These are phyloP conservation scores for Pyxicephalus adspersus DNA, from an alignment of 2,113 vertebrate species.

Conservation along the genomic window DNA sequence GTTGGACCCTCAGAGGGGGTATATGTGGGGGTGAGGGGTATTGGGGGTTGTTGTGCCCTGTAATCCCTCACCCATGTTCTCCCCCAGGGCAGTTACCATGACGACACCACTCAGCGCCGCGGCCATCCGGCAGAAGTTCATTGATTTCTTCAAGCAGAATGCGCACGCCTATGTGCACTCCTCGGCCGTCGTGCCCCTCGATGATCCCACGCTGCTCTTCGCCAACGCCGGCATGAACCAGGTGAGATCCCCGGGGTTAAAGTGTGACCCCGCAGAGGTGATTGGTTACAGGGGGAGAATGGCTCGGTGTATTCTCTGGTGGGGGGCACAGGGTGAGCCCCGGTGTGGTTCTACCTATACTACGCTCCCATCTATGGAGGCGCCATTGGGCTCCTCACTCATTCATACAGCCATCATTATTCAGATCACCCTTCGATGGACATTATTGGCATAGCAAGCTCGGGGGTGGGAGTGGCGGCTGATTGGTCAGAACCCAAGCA, in stretches of 20 bases:
- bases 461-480: no score
- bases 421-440: no score
- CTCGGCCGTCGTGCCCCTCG: constrained; percentile 87
- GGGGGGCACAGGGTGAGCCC: no score
- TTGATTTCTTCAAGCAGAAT: constrained; percentile 87
- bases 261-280: no score
- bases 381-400: no score
- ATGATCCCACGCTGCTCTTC: constrained; percentile 95
- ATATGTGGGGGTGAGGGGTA: not conserved
- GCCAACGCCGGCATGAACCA: constrained; percentile 98
- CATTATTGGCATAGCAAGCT: no score
- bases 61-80: not conserved
- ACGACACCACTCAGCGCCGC: constrained; percentile 79
- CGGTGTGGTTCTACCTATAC: no score
- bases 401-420: no score
- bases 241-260: constrained; percentile 68
- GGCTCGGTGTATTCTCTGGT: no score
- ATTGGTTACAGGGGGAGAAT: not conserved
- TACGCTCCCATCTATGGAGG: no score
- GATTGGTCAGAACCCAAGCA: no score
- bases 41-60: not conserved
- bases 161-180: constrained; percentile 94
- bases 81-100: constrained; percentile 70
- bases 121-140: constrained; percentile 91
- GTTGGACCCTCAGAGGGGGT: not conserved